These are phyloP conservation scores for Turnix velox DNA, from an alignment of 2,113 vertebrate genomes.

Conservation along the genomic window DNA sequence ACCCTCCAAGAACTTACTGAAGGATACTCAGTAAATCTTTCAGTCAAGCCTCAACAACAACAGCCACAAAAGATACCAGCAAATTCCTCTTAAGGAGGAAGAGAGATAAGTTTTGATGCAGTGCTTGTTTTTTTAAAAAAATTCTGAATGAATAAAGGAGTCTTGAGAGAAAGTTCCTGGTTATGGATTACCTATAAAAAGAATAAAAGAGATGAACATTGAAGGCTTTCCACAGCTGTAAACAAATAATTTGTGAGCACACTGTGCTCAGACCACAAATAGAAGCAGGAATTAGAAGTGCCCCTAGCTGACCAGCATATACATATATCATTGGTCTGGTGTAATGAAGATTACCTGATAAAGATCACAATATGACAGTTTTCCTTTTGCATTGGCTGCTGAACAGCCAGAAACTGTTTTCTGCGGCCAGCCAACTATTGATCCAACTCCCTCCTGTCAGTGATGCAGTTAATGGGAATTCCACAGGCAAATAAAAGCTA, in stretches of 20 bases:
- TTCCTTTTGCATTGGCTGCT: slow-evolving; percentile 90
- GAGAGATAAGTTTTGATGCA: slow-evolving; percentile 47
- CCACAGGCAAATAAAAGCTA: slow-evolving; percentile 84
- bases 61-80: not conserved
- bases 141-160: slow-evolving; percentile 63
- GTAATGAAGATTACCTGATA: slow-evolving; percentile 96
- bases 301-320: slow-evolving; percentile 78
- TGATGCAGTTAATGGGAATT: slow-evolving; percentile 86
- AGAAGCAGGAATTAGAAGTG: slow-evolving; percentile 75
- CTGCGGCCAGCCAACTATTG: slow-evolving; percentile 83
- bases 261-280: slow-evolving; percentile 66
- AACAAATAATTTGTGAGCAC: slow-evolving; percentile 83
- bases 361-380: slow-evolving; percentile 98
- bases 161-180: slow-evolving; percentile 67
- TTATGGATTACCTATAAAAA: slow-evolving; percentile 80
- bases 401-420: slow-evolving; percentile 89
- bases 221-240: slow-evolving; percentile 74
- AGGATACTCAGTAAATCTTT: not conserved
- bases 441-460: slow-evolving; percentile 85
- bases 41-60: not conserved
- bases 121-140: slow-evolving; percentile 64
- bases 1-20: not conserved
- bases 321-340: slow-evolving; percentile 87
- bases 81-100: not conserved
- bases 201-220: slow-evolving; percentile 77